These are phyloP conservation scores for Notodonta ziczac DNA, from an alignment of 2,888 invertebrate species.

Conservation along the genomic window DNA sequence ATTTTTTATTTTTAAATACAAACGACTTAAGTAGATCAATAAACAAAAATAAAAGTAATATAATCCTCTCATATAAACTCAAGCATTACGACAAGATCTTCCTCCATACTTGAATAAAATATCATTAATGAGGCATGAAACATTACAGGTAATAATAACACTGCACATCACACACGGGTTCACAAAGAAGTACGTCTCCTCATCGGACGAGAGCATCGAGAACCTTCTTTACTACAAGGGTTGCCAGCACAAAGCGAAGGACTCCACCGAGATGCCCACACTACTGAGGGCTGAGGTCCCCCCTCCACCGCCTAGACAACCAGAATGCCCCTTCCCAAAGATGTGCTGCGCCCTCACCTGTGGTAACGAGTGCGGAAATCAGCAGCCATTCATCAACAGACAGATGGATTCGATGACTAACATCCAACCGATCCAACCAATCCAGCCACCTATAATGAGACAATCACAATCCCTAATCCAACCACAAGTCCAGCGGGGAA, in stretches of 20 bases:
- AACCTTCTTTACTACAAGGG: conserved; percentile 74
- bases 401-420: conserved; percentile 35
- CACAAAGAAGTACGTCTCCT: conserved; percentile 46
- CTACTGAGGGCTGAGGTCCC: conserved; percentile 18
- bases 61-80: too few species aligned
- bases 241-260: conserved; percentile 53
- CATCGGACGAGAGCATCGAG: conserved; percentile 72
- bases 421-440: conserved; percentile 11
- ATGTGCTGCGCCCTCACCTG: conserved; percentile 75
- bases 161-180: conserved; percentile 47
- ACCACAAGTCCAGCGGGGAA: conserved; percentile 34
- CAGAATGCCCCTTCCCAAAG: conserved; percentile 58
- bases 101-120: not conserved
- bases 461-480: conserved; percentile 20
- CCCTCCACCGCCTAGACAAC: conserved; percentile 16
- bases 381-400: conserved; percentile 29
- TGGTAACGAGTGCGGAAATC: conserved; percentile 54
- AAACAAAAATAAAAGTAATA: too few species aligned
- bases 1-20: too few species aligned
- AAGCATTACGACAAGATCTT: too few species aligned
- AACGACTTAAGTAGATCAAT: too few species aligned
- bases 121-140: not conserved
- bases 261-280: conserved; percentile 8
- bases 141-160: conserved; percentile 59
- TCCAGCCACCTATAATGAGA: conserved; percentile 19